Evolutionary conservation across 1,140 invertebrate species (phyloP).

Genomic region (Stenopsyche tienmushanensis): DNA sequence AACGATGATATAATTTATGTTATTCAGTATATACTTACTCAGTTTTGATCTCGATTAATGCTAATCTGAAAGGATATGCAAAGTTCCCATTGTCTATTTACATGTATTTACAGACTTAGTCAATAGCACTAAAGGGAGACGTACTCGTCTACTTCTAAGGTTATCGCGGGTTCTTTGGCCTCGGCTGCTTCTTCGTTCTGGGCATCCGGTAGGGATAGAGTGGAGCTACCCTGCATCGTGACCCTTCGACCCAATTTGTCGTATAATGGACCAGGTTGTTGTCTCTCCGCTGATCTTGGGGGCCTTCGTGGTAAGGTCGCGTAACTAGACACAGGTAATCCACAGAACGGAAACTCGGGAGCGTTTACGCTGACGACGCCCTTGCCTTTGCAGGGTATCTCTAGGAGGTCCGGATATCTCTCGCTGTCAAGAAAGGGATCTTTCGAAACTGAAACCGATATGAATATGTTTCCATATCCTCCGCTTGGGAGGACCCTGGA

Average conservation of each 20-base stretch:
- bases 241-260: constrained; percentile 88
- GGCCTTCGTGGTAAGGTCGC: constrained; percentile 62
- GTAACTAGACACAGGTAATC: constrained; percentile 54
- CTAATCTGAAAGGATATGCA: neutral
- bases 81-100: neutral
- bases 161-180: constrained; percentile 36
- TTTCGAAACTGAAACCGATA: constrained; percentile 71
- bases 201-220: constrained; percentile 73
- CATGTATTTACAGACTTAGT: neutral
- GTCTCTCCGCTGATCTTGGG: constrained; percentile 52
- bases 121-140: constrained; percentile 32
- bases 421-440: constrained; percentile 61
- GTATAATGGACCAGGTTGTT: constrained; percentile 64
- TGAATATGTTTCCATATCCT: constrained; percentile 70
- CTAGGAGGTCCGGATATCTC: constrained; percentile 76
- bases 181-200: constrained; percentile 31
- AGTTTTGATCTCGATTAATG: neutral
- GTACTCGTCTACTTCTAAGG: constrained; percentile 40
- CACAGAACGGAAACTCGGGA: constrained; percentile 41
- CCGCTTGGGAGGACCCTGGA: constrained; percentile 39
- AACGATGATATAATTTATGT: neutral
- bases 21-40: neutral
- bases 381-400: constrained; percentile 64
- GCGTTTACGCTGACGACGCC: constrained; percentile 52
- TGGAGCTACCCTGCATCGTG: constrained; percentile 81